Base-by-base conservation (phyloP, 1,140 invertebrate species). In the Drosophila rhopaloa region DNA sequence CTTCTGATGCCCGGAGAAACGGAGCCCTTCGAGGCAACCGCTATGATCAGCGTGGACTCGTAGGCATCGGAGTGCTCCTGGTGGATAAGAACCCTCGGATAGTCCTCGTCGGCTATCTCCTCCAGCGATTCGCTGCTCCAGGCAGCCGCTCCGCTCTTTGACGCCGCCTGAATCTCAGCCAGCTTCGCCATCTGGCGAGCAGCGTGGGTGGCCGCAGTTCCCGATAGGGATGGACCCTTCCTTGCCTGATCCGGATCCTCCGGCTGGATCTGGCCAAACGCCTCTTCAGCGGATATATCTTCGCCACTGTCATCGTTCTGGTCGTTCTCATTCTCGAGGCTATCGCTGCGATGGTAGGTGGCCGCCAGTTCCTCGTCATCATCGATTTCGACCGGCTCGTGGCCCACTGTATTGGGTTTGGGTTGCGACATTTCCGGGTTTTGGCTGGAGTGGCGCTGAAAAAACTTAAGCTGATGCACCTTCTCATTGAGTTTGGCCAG, bases 1-100 rank as follows among this genome's bases (percentile, higher is more conserved):
- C 38, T 43, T 1, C 11, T 11, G 1, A 19, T 19, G 4, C 58
- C 32, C 16, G 60, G 35, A 0, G 61, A 50, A 6, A 57, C 10
- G 1, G 71, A 58, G 10, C 65, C 19, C 10, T 74, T 78, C 1
- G 84, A 62, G n/a, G 91, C 68, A 38, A 92, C 81, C 5, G 91
- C 91, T 59, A 91, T 86, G 14, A 91, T 91, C 44, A 92, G 43
- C n/a, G 91, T 92, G 4, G 91, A 91, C 50, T 92, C 91, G 70
- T 76, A 86, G 40, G 66, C 56, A 44, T 92, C 90, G 1, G 88
- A 79, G 40, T 91, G 89, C 65, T 92, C 84, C 40, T 92, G 91
- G 46, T 92, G 91, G 46, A 92, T 91, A n/a, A 92, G 74, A 7
- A 91, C 91, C 0, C 91, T 76, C 2, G 91, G 91, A 47, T 83